phyloP scores from a whole-genome alignment of 2,888 invertebrate genomes.

The Volucella inflata region DNA sequence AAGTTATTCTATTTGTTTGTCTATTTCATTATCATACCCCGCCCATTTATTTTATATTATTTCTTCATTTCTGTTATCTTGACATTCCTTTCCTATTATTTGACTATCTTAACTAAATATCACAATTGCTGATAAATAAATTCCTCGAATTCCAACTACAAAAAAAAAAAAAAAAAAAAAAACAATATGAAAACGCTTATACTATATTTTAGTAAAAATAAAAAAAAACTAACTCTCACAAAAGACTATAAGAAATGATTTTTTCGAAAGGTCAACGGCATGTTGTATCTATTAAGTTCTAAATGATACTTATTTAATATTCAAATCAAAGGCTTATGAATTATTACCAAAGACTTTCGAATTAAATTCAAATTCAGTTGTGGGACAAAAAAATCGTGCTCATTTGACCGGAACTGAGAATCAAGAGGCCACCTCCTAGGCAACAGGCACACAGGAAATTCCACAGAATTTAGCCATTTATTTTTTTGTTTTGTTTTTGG shows the following conservation, averaged over 20 bases:
- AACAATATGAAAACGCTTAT: slow-evolving; percentile 10
- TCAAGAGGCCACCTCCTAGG: slow-evolving; percentile 34
- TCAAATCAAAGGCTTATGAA: slow-evolving; percentile 22
- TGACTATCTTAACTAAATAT: slow-evolving; percentile 65
- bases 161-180: slow-evolving; percentile 3
- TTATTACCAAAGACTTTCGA: slow-evolving; percentile 29
- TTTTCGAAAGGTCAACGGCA: slow-evolving; percentile 56
- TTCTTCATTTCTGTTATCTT: slow-evolving; percentile 35
- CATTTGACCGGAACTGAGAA: slow-evolving; percentile 26
- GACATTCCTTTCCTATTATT: slow-evolving; percentile 60
- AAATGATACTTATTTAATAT: slow-evolving; percentile 20
- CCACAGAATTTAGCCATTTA: slow-evolving; percentile 9
- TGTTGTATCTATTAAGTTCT: not conserved
- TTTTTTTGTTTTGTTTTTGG: slow-evolving; percentile 8
- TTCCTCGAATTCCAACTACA: slow-evolving; percentile 41
- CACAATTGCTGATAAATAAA: slow-evolving; percentile 53
- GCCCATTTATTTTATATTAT: slow-evolving; percentile 12
- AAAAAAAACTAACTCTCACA: not conserved
- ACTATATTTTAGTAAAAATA: not conserved
- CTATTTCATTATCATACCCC: slow-evolving; percentile 23
- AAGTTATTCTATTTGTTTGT: slow-evolving; percentile 26
- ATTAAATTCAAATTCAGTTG: slow-evolving; percentile 26
- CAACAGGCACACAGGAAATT: slow-evolving; percentile 50
- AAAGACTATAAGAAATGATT: slow-evolving; percentile 25
- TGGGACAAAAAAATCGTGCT: not conserved